Conservation (phyloP, 2,888 invertebrate species). For the Neoitamus cyanurus region DNA sequence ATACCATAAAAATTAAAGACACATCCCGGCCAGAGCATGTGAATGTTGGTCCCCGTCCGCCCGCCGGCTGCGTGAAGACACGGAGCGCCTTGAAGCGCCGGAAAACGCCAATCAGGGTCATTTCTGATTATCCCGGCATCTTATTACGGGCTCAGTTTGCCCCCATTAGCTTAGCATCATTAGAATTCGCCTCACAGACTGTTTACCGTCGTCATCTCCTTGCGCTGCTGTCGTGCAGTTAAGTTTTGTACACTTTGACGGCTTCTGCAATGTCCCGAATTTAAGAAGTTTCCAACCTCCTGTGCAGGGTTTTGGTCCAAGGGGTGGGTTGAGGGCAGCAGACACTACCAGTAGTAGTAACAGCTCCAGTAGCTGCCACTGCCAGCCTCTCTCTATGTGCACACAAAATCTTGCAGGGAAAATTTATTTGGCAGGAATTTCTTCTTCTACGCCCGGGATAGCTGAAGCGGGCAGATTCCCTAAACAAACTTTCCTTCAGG, state of each 20-base stretch:
- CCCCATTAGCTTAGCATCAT: background rate
- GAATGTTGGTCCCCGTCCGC: background rate
- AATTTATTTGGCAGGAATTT: conserved; percentile 1
- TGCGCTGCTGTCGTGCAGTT: background rate
- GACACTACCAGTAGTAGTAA: background rate
- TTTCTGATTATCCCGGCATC: background rate
- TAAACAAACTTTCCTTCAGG: background rate
- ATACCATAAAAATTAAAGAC: conserved; percentile 1
- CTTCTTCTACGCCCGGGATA: background rate
- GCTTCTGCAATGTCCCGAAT: background rate
- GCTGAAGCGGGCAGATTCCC: background rate
- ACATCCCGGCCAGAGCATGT: background rate
- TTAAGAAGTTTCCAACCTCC: background rate
- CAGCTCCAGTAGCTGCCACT: background rate
- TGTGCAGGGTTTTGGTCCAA: background rate
- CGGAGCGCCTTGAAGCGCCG: background rate
- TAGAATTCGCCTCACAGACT: background rate
- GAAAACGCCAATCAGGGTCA: background rate
- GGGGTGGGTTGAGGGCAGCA: background rate
- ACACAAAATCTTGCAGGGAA: background rate
- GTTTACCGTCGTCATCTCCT: background rate
- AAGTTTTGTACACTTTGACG: background rate
- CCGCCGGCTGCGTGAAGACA: too few species aligned
- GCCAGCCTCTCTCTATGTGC: background rate
- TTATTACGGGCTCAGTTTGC: background rate